A percentile compares a stretch with the other conserved stretches of the same genome.
These are phyloP conservation scores for Pyrrhia umbra DNA, from an alignment of 2,888 invertebrate species.

Conservation along the genomic window DNA sequence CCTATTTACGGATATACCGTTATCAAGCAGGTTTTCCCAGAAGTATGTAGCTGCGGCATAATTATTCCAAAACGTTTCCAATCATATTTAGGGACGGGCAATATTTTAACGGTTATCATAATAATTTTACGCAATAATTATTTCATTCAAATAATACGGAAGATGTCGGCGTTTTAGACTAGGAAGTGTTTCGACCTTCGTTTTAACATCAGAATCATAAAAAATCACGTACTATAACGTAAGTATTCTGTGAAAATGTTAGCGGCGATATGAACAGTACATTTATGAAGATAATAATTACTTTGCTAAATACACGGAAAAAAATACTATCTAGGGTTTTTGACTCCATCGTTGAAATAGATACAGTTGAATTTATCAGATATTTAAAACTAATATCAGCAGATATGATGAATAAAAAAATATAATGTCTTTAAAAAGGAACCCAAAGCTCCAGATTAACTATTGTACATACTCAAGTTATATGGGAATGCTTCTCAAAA, in stretches of 20 bases:
- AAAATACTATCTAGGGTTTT: slow-evolving; percentile 41
- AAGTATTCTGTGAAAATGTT: slow-evolving; percentile 63
- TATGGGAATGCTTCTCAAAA: neutral
- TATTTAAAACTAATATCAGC: neutral
- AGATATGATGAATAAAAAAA: no score
- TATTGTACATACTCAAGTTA: neutral
- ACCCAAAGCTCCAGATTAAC: neutral
- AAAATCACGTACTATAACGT: slow-evolving; percentile 70
- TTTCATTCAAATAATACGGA: slow-evolving; percentile 63
- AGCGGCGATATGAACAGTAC: slow-evolving; percentile 56
- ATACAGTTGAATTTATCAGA: neutral
- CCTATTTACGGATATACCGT: no score
- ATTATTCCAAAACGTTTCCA: slow-evolving; percentile 3
- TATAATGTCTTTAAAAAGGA: no score
- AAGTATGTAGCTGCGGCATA: slow-evolving; percentile 21
- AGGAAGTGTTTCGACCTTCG: slow-evolving; percentile 73
- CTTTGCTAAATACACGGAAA: slow-evolving; percentile 37
- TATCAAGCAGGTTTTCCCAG: slow-evolving; percentile 34
- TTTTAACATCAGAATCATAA: slow-evolving; percentile 59
- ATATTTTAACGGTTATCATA: slow-evolving; percentile 20
- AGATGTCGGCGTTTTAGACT: slow-evolving; percentile 60
- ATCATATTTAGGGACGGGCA: slow-evolving; percentile 17
- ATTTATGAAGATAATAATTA: slow-evolving; percentile 53
- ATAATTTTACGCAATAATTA: slow-evolving; percentile 39
- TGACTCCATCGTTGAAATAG: slow-evolving; percentile 22